These are phyloP conservation scores for Alosa sapidissima DNA, from an alignment of 2,797 vertebrate species.

Conservation along the genomic window DNA sequence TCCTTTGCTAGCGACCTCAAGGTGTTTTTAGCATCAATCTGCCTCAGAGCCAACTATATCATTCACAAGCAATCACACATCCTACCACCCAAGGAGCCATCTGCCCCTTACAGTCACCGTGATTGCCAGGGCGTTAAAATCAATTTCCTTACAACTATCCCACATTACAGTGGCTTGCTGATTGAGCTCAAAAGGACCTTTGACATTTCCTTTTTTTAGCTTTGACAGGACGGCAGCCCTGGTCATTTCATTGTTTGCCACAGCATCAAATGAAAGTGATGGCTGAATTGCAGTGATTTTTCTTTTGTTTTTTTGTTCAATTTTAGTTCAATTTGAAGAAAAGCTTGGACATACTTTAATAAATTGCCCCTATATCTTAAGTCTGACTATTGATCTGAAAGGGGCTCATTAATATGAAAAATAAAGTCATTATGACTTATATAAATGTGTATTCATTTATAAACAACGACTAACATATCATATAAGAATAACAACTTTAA, in stretches of 20 bases:
- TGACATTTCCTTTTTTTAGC: constrained; percentile 29
- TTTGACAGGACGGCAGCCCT: constrained; percentile 21
- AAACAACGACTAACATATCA: not conserved
- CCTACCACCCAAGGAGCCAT: constrained; percentile 42
- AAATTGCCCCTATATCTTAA: not conserved
- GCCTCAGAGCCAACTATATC: not conserved
- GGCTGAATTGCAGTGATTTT: not conserved
- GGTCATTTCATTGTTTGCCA: constrained; percentile 29
- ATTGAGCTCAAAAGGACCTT: constrained; percentile 24
- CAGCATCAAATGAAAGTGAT: not conserved
- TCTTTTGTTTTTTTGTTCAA: not conserved
- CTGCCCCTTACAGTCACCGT: constrained; percentile 44
- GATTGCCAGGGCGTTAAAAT: constrained; percentile 44
- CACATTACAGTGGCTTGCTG: constrained; percentile 33
- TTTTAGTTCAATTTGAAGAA: not conserved
- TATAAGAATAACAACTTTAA: too few relatives aligned
- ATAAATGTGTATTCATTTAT: not conserved
- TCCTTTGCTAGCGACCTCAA: not conserved
- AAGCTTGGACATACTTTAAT: not conserved
- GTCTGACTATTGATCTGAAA: not conserved
- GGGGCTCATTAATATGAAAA: too few relatives aligned
- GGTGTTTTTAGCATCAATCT: not conserved
- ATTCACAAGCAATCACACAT: constrained; percentile 32
- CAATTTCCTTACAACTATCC: constrained; percentile 37
- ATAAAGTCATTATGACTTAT: not conserved